Conservation (phyloP, 2,113 vertebrate genomes). For the Todiramphus saurophagus region DNA sequence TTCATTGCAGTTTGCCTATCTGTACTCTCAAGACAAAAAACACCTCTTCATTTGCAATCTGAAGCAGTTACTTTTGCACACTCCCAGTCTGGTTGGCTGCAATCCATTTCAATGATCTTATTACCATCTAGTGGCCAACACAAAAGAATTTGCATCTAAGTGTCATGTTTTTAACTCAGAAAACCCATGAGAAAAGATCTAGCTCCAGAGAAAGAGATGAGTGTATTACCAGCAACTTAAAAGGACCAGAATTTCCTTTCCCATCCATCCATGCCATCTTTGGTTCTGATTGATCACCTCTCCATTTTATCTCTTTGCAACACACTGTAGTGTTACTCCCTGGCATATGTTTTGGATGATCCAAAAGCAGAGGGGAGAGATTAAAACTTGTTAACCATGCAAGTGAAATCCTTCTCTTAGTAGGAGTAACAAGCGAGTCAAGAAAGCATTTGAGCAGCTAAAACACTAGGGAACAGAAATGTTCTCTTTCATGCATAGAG, state of each 20-base stretch:
- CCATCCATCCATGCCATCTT: neutral
- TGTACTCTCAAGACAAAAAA: neutral
- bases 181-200: neutral
- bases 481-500: neutral
- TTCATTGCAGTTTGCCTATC: neutral
- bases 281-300: neutral
- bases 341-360: neutral
- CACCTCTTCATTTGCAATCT: neutral
- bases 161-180: neutral
- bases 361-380: neutral
- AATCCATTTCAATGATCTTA: neutral
- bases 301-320: neutral
- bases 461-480: neutral
- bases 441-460: neutral
- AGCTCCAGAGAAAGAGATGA: neutral
- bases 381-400: neutral
- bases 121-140: neutral
- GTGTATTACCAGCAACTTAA: neutral
- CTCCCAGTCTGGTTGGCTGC: neutral
- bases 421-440: neutral
- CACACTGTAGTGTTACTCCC: neutral
- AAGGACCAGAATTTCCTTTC: neutral
- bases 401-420: neutral
- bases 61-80: neutral
- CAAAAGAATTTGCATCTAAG: neutral